phyloP scores from a whole-genome alignment of 2,888 invertebrate genomes.

The Tachina lurida region DNA sequence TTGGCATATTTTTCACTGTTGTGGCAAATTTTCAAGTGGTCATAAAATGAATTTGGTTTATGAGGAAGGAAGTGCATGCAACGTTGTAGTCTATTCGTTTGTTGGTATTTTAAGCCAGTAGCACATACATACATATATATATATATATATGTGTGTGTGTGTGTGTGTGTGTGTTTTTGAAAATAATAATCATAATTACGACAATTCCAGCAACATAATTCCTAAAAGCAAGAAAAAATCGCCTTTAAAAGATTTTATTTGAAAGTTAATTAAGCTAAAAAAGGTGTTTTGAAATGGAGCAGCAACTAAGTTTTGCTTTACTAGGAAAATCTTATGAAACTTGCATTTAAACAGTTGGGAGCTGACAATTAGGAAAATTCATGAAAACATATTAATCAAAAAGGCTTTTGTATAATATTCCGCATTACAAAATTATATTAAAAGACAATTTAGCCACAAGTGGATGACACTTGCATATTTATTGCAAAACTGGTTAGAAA shows the following conservation, averaged over 20 bases:
- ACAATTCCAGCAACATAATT: not conserved
- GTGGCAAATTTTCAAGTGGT: constrained; percentile 53
- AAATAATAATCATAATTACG: constrained; percentile 54
- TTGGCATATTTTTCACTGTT: constrained; percentile 18
- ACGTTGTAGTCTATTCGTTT: constrained; percentile 9
- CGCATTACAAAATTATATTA: not conserved
- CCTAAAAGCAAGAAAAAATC: constrained; percentile 25
- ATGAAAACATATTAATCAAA: not conserved
- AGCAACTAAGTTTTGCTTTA: not conserved
- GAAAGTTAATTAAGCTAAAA: constrained; percentile 17
- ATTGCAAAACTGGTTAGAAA: not conserved
- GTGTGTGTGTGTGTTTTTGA: constrained; percentile 32
- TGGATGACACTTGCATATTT: no score
- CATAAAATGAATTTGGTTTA: constrained; percentile 65
- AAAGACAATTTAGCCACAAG: not conserved
- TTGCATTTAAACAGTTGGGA: not conserved
- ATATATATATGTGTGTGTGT: constrained; percentile 17
- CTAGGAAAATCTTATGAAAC: not conserved
- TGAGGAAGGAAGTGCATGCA: constrained; percentile 62
- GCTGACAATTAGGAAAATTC: not conserved
- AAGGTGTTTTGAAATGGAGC: constrained; percentile 22
- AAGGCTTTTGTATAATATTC: not conserved
- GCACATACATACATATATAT: constrained; percentile 51
- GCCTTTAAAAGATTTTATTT: constrained; percentile 27
- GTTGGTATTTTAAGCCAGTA: constrained; percentile 58